phyloP scores from a whole-genome alignment of 2,888 invertebrate genomes.

The Drosophila recens region DNA sequence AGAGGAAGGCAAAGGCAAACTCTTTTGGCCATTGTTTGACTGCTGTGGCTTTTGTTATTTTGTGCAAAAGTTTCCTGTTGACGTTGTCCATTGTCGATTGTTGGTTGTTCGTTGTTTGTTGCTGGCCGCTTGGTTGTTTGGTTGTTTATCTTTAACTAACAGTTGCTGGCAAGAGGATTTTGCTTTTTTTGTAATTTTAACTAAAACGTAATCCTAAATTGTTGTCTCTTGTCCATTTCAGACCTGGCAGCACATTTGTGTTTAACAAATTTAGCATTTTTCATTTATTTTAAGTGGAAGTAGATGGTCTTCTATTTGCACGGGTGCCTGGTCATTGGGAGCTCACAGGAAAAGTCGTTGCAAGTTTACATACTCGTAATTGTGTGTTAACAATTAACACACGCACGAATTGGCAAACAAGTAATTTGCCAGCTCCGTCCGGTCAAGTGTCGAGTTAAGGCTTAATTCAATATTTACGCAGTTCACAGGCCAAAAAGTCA shows the following conservation, averaged over 20 bases:
- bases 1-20: conserved; percentile 14
- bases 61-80: conserved; percentile 42
- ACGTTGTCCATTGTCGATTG: conserved; percentile 22
- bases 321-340: conserved; percentile 35
- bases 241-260: conserved; percentile 42
- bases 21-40: conserved; percentile 53
- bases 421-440: conserved; percentile 11
- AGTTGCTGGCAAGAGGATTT: conserved; percentile 36
- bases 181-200: conserved; percentile 43
- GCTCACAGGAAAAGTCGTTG: conserved; percentile 14
- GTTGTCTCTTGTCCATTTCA: conserved; percentile 33
- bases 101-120: conserved; percentile 22
- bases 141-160: conserved; percentile 59
- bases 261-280: conserved; percentile 32
- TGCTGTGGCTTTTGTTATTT: conserved; percentile 56
- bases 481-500: conserved; percentile 11
- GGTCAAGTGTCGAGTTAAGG: neutral
- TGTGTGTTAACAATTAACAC: conserved; percentile 39
- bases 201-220: conserved; percentile 35
- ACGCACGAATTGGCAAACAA: conserved; percentile 35
- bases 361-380: neutral
- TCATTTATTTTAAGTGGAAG: conserved; percentile 26
- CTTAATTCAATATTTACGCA: conserved; percentile 41
- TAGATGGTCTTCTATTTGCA: conserved; percentile 1
- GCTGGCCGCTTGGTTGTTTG: conserved; percentile 18